These are phyloP conservation scores for Penaeus indicus DNA, from an alignment of 1,140 invertebrate genomes.

Conservation along the genomic window DNA sequence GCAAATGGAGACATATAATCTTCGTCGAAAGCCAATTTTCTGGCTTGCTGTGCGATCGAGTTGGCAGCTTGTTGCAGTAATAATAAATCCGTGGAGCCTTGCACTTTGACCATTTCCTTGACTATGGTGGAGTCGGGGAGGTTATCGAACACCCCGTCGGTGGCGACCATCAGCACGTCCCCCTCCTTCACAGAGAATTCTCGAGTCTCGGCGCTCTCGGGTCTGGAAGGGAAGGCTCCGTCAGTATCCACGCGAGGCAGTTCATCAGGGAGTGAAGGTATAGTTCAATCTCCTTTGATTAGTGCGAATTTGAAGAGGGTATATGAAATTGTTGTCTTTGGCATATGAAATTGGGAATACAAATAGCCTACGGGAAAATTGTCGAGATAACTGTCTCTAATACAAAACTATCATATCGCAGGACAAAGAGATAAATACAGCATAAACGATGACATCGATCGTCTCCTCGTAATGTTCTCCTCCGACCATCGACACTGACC, in stretches of 20 bases:
- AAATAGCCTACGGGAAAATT: too few relatives aligned
- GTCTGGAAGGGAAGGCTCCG: slow-evolving; percentile 74
- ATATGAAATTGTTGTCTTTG: too few relatives aligned
- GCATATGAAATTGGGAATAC: too few relatives aligned
- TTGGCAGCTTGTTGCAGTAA: slow-evolving; percentile 91
- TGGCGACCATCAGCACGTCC: slow-evolving; percentile 96
- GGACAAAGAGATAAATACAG: background rate
- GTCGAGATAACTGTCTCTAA: too few relatives aligned
- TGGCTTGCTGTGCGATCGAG: slow-evolving; percentile 93
- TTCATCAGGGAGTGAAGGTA: too few relatives aligned
- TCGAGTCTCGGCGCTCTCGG: slow-evolving; percentile 90
- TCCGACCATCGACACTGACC: slow-evolving; percentile 1
- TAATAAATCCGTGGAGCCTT: slow-evolving; percentile 80
- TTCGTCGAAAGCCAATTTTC: slow-evolving; percentile 91
- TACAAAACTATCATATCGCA: background rate
- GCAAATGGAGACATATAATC: slow-evolving; percentile 97
- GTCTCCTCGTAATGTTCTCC: background rate
- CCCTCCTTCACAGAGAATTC: slow-evolving; percentile 93
- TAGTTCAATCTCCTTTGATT: too few relatives aligned
- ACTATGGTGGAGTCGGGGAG: slow-evolving; percentile 90
- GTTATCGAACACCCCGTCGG: slow-evolving; percentile 98
- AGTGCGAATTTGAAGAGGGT: too few relatives aligned
- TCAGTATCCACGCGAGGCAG: too few relatives aligned
- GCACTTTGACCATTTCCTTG: slow-evolving; percentile 78
- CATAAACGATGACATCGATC: background rate